Evolutionary conservation across 2,113 vertebrate species (phyloP), one percentile per base, ranked within the genome.

Genomic region (Uria lomvia): DNA sequence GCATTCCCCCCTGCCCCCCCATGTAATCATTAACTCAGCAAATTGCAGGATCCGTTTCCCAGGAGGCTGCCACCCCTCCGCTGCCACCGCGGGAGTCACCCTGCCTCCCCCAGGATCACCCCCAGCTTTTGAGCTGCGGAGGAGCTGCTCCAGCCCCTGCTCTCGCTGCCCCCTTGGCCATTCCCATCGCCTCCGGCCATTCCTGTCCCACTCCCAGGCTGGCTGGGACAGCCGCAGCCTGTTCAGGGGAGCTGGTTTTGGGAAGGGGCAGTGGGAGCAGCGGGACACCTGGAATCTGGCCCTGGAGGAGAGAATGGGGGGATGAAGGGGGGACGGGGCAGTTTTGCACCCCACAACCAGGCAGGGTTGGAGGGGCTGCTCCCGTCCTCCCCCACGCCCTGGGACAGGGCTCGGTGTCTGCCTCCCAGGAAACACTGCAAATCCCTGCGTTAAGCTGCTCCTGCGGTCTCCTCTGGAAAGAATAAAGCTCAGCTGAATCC

Each of bases 1-100:
- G 59, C 0, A 0, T 59, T 9, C 8, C 8, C 21, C 47, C 47
- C 47, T 11, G 13, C 15, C 58, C 13, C 77, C 27, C 0, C 1
- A 4, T 17, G 15, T 12, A 11, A 68, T 40, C 42, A 17, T 19
- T 40, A 73, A 8, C 24, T 22, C 49, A 7, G 75, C 40, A 50
- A 34, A 66, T 47, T 38, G 76, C 32, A 34, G 91, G 79, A 42
- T 34, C 27, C 8, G 0, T 56, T 47, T 26, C 58, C 50, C 29
- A 67, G 2, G 7, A n/a, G 38, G 67, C 42, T 78, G 66, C 74
- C 3, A 0, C 13, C 43, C 12, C 43, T 45, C 40, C 5, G 8
- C 59, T 11, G 56, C 53, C 58, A 5, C 40, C 1, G 5, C 4
- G 2, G 38, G 62, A 8, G 15, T 34, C 36, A 20, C 9, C 18